Conservation (phyloP, 2,888 invertebrate species). For the Papilio elwesi region DNA sequence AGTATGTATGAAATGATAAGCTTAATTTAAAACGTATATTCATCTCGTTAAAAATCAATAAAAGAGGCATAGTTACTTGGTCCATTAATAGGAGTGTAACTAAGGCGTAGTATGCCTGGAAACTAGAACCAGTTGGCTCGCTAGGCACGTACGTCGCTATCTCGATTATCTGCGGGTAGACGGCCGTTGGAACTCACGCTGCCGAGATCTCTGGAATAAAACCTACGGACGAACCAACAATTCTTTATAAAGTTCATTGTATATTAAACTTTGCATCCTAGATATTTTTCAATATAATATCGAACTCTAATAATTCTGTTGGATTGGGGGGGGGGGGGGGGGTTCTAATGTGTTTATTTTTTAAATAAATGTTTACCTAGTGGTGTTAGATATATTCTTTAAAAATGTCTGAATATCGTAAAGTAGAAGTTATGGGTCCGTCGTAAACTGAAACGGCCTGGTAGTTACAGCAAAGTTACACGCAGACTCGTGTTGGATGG, state of each 20-base stretch:
- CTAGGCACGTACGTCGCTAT: constrained; percentile 57
- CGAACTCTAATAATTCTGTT: too few species aligned
- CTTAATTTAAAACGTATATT: not conserved
- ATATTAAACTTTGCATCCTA: not conserved
- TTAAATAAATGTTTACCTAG: too few species aligned
- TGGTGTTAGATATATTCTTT: too few species aligned
- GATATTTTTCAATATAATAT: not conserved
- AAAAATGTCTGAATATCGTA: not conserved
- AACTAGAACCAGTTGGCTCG: constrained; percentile 49
- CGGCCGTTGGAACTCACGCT: constrained; percentile 5
- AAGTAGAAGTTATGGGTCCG: not conserved
- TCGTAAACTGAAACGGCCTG: constrained; percentile 11
- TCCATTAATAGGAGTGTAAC: constrained; percentile 20
- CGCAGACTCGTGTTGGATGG: not conserved
- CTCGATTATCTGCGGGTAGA: constrained; percentile 52
- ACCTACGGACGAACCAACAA: not conserved
- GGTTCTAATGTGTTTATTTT: too few species aligned
- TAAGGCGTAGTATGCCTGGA: constrained; percentile 27
- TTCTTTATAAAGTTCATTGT: not conserved
- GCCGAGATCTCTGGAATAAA: constrained; percentile 21
- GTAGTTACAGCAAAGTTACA: constrained; percentile 1
- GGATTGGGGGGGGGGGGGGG: too few species aligned
- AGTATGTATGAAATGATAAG: not conserved
- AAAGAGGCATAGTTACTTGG: constrained; percentile 4
- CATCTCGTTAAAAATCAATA: constrained; percentile 19